Conservation (phyloP, 2,113 vertebrate species). For the Columba janthina region DNA sequence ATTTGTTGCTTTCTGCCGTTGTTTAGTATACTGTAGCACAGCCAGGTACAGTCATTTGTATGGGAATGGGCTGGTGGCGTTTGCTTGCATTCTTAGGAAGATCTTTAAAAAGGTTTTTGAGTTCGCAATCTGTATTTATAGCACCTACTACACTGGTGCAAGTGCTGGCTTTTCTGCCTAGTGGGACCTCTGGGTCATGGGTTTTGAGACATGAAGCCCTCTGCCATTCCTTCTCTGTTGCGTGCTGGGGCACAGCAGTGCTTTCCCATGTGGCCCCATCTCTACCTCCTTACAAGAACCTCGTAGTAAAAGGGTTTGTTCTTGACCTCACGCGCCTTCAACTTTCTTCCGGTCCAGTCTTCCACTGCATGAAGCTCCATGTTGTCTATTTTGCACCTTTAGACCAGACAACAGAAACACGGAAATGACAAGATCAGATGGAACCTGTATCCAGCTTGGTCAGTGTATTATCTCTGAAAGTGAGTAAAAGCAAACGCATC, state of each 20-base stretch:
- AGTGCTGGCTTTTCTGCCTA: not conserved
- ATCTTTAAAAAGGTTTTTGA: not conserved
- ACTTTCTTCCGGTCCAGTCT: not conserved
- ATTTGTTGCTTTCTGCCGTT: slow-evolving; percentile 60
- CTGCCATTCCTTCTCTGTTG: not conserved
- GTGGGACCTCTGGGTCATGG: fast-evolving
- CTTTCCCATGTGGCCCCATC: not conserved
- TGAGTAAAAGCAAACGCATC: not conserved
- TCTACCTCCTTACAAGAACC: not conserved
- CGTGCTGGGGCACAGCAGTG: not conserved
- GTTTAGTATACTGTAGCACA: slow-evolving; percentile 43
- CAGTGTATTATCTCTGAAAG: not conserved
- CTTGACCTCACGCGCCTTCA: fast-evolving
- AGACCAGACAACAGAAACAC: not conserved
- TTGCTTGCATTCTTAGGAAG: not conserved
- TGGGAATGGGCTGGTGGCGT: not conserved
- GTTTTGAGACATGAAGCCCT: not conserved
- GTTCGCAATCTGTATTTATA: not conserved
- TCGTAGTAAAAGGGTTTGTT: not conserved
- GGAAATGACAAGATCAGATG: not conserved
- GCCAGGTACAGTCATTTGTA: slow-evolving; percentile 9
- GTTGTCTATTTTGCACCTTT: not conserved
- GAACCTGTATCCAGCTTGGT: not conserved
- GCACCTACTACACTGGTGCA: not conserved
- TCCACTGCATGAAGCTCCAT: fast-evolving